These are phyloP conservation scores for Crocuta crocuta DNA, from an alignment of 2,113 vertebrate species.

Conservation along the genomic window DNA sequence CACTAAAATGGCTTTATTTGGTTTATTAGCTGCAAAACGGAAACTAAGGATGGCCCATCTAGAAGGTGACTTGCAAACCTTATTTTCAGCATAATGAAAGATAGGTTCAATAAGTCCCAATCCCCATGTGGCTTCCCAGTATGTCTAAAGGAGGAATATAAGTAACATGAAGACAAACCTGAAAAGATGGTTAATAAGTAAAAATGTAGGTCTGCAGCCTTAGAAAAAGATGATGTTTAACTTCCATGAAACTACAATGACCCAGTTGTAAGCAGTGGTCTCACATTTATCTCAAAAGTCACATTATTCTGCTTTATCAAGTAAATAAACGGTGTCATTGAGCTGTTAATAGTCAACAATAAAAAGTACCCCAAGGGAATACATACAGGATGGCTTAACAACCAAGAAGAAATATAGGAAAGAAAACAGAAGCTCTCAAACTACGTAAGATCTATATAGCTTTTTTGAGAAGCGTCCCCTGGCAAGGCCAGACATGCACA, in stretches of 20 bases:
- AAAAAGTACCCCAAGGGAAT: not conserved
- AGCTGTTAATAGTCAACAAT: not conserved
- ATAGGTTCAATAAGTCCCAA: not conserved
- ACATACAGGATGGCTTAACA: not conserved
- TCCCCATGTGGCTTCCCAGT: not conserved
- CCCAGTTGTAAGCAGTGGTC: not conserved
- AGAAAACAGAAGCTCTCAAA: not conserved
- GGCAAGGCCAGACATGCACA: not conserved
- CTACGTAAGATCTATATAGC: not conserved
- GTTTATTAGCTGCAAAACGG: constrained; percentile 42
- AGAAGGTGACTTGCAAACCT: not conserved
- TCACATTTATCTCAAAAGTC: constrained; percentile 6
- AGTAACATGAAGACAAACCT: not conserved
- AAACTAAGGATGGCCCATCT: not conserved
- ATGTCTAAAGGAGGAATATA: not conserved
- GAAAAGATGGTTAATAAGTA: not conserved
- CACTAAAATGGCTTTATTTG: constrained; percentile 29
- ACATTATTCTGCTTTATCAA: constrained; percentile 12
- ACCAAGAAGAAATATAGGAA: not conserved
- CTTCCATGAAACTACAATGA: not conserved
- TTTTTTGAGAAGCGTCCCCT: not conserved
- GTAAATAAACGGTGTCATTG: not conserved
- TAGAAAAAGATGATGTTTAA: not conserved
- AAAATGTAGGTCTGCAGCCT: not conserved
- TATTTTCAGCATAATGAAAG: constrained; percentile 35